phyloP scores from a whole-genome alignment of 1,140 invertebrate genomes.

The Polypedilum pembai region DNA sequence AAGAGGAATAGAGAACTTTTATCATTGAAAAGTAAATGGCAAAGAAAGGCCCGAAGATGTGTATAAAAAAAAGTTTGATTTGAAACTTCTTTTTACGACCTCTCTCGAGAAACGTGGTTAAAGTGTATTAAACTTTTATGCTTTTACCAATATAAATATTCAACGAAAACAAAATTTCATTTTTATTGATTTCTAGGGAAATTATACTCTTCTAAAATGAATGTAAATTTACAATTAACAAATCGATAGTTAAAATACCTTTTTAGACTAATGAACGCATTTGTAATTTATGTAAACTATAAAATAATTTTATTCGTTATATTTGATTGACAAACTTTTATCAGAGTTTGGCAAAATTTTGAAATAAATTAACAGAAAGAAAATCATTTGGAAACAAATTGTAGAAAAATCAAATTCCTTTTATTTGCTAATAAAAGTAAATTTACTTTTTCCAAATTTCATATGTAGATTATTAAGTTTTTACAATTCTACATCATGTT shows the following conservation, averaged over 20 bases:
- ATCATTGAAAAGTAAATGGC: neutral
- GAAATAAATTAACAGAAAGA: no score
- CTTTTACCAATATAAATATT: neutral
- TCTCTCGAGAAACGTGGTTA: neutral
- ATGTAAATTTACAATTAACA: neutral
- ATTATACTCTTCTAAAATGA: neutral
- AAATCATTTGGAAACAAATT: no score
- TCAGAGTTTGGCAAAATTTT: no score
- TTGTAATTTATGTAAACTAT: no score
- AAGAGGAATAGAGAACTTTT: neutral
- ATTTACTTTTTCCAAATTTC: no score
- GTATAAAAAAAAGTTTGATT: neutral
- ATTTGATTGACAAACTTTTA: no score
- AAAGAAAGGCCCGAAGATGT: neutral
- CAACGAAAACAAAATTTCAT: neutral
- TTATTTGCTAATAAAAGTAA: no score
- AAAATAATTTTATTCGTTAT: no score
- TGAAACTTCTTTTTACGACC: conserved; percentile 7
- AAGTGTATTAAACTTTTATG: neutral
- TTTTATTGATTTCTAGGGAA: neutral
- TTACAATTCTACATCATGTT: no score
- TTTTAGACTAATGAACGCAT: no score
- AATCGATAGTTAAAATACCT: neutral
- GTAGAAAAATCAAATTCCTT: no score
- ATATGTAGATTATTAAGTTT: no score